Evolutionary conservation across 2,888 invertebrate genomes (phyloP).

Genomic region (Dascillus cervinus): DNA sequence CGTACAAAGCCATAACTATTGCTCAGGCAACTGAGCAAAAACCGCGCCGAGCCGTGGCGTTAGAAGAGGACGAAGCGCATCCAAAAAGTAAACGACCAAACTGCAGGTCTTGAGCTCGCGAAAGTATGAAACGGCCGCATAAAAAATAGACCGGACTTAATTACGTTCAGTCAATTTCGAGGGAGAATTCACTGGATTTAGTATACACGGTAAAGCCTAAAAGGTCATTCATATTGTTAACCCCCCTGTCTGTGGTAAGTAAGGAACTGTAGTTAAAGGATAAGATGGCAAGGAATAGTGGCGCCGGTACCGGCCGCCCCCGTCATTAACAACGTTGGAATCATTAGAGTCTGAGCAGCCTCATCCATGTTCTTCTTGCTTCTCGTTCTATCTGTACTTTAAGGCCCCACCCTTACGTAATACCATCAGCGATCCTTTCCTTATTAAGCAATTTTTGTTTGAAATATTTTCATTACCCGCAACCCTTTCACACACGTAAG

Average conservation of each 20-base stretch:
- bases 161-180: too few species aligned
- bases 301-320: slow-evolving; percentile 6
- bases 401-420: too few species aligned
- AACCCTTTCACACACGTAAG: too few species aligned
- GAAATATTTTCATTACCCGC: too few species aligned
- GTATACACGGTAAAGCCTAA: too few species aligned
- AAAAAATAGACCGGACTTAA: slow-evolving; percentile 7
- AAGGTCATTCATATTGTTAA: too few species aligned
- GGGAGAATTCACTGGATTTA: too few species aligned
- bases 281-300: slow-evolving; percentile 9
- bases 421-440: too few species aligned
- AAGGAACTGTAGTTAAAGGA: too few species aligned
- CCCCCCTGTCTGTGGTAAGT: too few species aligned
- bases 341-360: slow-evolving; percentile 11
- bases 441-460: too few species aligned
- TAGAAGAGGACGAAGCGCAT: slow-evolving; percentile 12
- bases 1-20: slow-evolving; percentile 23
- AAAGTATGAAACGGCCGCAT: slow-evolving; percentile 5
- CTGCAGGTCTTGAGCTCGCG: slow-evolving; percentile 5
- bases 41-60: slow-evolving; percentile 14
- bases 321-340: slow-evolving; percentile 11
- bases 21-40: slow-evolving; percentile 21
- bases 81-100: not conserved
- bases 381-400: too few species aligned
- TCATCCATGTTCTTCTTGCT: slow-evolving; percentile 10